Conservation (phyloP, 2,113 vertebrate genomes). For the Ailuropoda melanoleuca region DNA sequence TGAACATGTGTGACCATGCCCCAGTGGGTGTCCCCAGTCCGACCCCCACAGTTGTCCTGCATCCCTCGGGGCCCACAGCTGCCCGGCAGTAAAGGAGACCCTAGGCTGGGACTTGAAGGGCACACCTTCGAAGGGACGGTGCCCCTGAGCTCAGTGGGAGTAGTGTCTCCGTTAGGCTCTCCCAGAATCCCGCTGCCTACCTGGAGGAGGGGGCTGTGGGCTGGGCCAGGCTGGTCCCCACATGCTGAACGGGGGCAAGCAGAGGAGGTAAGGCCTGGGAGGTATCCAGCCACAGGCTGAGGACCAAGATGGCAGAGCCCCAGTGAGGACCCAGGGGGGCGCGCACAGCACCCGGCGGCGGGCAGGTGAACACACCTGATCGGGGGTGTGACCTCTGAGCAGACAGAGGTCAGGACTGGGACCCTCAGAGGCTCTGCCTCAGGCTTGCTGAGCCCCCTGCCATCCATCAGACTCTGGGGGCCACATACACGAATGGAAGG, state of each 20-base stretch:
- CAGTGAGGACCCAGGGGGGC: rapidly evolving
- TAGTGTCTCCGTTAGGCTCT: background rate
- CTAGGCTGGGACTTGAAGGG: background rate
- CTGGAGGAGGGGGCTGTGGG: background rate
- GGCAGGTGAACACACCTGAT: background rate
- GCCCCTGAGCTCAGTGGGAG: background rate
- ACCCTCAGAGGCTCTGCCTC: background rate
- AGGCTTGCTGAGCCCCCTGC: background rate
- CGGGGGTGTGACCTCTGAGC: background rate
- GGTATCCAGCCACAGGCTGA: background rate
- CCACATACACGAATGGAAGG: background rate
- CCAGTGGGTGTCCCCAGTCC: background rate
- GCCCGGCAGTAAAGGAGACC: background rate
- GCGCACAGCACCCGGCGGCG: rapidly evolving
- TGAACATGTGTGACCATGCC: background rate
- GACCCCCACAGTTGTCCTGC: background rate
- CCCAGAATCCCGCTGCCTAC: background rate
- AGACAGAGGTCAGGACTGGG: background rate
- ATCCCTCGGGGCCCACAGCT: background rate
- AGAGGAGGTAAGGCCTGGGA: background rate
- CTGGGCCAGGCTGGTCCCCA: background rate
- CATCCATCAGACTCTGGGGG: background rate
- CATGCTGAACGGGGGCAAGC: background rate
- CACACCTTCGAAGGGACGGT: background rate
- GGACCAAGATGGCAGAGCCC: background rate